These are phyloP conservation scores for Halcyon chelicuti DNA, from an alignment of 2,797 vertebrate species.

Conservation along the genomic window DNA sequence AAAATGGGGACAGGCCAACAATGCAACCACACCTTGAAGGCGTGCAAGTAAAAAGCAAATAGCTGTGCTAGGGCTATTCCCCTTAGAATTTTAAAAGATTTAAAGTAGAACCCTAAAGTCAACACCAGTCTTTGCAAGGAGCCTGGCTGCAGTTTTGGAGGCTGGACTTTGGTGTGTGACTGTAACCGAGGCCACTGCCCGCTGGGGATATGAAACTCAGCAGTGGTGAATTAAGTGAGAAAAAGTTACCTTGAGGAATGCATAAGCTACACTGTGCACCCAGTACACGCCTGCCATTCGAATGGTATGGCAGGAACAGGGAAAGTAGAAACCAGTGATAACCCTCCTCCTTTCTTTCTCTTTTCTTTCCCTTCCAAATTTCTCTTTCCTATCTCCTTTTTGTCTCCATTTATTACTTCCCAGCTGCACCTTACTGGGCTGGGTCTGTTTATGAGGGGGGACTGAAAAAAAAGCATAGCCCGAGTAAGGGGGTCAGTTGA, in stretches of 20 bases:
- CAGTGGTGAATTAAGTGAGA: neutral
- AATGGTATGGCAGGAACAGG: neutral
- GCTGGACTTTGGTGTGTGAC: neutral
- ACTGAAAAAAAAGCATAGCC: neutral
- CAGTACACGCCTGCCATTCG: accelerated
- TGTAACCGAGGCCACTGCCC: neutral
- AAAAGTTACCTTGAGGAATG: neutral
- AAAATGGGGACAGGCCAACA: neutral
- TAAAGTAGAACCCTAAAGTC: neutral
- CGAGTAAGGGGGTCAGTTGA: neutral
- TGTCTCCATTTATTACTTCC: neutral
- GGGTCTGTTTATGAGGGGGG: neutral
- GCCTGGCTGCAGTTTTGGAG: neutral
- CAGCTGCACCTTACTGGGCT: neutral
- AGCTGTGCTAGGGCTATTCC: neutral
- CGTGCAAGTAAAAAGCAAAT: neutral
- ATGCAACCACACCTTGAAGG: neutral
- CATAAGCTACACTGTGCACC: neutral
- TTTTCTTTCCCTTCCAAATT: neutral
- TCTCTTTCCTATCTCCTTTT: neutral
- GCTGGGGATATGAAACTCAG: neutral
- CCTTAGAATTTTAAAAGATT: neutral
- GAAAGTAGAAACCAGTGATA: neutral
- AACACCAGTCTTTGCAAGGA: neutral
- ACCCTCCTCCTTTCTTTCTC: neutral